These are phyloP conservation scores for Typhlomys cinereus DNA, from an alignment of 2,113 vertebrate genomes.

Conservation along the genomic window DNA sequence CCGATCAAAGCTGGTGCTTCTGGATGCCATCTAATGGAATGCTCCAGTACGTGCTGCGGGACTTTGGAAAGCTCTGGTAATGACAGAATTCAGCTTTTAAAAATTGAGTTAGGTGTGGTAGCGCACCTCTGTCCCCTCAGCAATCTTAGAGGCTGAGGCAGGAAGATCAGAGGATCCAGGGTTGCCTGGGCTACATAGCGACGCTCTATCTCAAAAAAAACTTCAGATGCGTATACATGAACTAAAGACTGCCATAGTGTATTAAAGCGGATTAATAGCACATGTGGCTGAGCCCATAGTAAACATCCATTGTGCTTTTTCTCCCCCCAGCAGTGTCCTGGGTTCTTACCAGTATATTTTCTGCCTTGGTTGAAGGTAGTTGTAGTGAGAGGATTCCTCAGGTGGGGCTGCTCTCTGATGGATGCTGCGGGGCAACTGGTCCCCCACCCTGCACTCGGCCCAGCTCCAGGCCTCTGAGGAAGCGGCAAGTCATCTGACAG, in stretches of 20 bases:
- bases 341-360: neutral
- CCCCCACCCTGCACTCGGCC: neutral
- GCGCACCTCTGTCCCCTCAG: neutral
- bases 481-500: too few relatives aligned
- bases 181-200: neutral
- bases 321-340: neutral
- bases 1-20: neutral
- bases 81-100: neutral
- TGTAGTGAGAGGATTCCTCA: neutral
- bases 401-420: neutral
- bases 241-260: neutral
- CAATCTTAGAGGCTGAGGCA: neutral
- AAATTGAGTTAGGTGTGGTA: neutral
- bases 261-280: neutral
- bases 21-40: neutral
- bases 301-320: neutral
- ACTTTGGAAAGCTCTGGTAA: neutral
- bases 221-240: neutral
- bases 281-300: neutral
- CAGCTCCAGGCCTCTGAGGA: fast-evolving
- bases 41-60: neutral
- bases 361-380: neutral
- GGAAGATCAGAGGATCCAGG: neutral
- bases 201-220: neutral
- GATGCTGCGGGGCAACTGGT: neutral